Evolutionary conservation across 2,113 vertebrate genomes (phyloP).

Genomic region (Bucco capensis): DNA sequence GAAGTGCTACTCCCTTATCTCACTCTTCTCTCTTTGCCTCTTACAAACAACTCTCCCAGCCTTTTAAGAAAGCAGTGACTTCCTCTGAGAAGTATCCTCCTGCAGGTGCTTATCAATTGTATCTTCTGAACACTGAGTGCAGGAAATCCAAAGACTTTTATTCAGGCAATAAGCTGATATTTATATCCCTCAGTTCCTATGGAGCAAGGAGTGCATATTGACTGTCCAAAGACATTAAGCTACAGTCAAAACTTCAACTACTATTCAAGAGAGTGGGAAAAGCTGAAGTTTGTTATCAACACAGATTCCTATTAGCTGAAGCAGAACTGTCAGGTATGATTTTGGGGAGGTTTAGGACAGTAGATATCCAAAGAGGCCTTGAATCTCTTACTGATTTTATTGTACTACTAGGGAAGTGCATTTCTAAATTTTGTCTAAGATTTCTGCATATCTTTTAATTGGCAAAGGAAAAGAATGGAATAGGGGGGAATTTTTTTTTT

Average conservation of each 20-base stretch:
- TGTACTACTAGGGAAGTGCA: background rate
- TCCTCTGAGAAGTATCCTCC: background rate
- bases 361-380: accelerated
- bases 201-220: background rate
- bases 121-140: background rate
- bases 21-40: background rate
- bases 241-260: background rate
- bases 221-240: background rate
- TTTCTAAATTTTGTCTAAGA: background rate
- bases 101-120: background rate
- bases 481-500: accelerated
- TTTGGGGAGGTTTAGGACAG: background rate
- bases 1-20: background rate
- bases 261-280: background rate
- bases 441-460: background rate
- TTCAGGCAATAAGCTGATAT: background rate
- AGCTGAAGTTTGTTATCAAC: background rate
- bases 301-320: background rate
- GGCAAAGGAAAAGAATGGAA: background rate
- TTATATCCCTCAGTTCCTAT: background rate
- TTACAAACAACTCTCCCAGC: background rate
- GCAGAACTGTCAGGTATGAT: background rate
- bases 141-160: background rate
- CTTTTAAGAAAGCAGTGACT: background rate
- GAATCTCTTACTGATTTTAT: background rate